Percentiles rank a stretch among this genome's conserved stretches.
These are phyloP conservation scores for Promerops cafer DNA, from an alignment of 2,113 vertebrate species.

Conservation along the genomic window DNA sequence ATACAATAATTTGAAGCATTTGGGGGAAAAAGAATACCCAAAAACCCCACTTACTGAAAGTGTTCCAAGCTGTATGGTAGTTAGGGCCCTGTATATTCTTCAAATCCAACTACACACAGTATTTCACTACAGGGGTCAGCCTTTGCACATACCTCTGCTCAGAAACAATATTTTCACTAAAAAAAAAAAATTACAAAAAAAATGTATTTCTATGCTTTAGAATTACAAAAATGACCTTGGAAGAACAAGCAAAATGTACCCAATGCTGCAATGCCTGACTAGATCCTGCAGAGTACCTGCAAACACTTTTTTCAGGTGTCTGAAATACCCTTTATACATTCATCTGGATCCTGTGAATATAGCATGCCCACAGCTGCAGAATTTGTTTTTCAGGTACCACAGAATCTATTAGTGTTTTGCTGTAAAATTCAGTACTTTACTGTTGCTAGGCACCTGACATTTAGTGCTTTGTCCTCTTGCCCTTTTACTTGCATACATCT, in stretches of 20 bases:
- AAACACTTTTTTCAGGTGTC: not conserved
- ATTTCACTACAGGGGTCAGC: not conserved
- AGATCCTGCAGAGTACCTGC: not conserved
- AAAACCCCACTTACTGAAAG: not conserved
- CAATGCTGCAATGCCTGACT: not conserved
- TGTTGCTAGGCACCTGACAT: conserved; percentile 46
- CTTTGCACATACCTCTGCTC: not conserved
- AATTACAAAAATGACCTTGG: not conserved
- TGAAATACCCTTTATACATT: not conserved
- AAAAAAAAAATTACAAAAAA: not conserved
- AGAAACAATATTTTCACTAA: not conserved
- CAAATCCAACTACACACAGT: not conserved
- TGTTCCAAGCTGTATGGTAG: not conserved
- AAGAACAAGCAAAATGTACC: not conserved
- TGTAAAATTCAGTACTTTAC: conserved; percentile 29
- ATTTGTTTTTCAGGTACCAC: not conserved
- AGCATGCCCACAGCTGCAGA: not conserved
- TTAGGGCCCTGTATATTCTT: not conserved
- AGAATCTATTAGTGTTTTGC: not conserved
- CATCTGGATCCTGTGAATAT: not conserved
- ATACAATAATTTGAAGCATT: not conserved
- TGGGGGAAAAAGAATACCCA: not conserved
- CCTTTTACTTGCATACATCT: conserved; percentile 6
- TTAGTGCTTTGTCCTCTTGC: conserved; percentile 14
- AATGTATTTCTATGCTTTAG: not conserved